Evolutionary conservation across 2,113 vertebrate species (phyloP), one percentile per base, ranked within the genome.

Genomic region (Protomyctophum bolini): DNA sequence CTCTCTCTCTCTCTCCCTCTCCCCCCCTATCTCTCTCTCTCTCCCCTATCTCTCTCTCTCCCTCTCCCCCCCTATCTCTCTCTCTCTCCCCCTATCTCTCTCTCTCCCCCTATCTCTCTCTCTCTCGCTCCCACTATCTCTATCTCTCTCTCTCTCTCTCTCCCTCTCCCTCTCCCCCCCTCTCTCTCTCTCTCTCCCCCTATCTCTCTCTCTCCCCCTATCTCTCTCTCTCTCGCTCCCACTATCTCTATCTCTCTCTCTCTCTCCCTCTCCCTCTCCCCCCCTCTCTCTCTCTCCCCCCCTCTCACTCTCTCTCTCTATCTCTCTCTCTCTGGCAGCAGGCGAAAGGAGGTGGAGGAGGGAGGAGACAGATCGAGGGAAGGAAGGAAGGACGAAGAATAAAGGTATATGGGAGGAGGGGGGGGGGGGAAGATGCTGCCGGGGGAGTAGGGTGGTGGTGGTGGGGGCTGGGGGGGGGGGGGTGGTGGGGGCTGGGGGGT

Each of bases 301-400:
- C 82, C 74, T 85, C 81, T 81, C 80, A 85, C 87, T 84, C 11
- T 86, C 81, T 87, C 85, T 87, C 79, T 84, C 85, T 70, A 79
- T 77, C 76, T 45, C 11, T 61, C 59, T 12, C 86, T 86, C 73
- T 79, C 82, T 85, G 83, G 33, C 33, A 41, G 58, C 77, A 64
- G 57, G 63, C 60, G 76, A 82, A 65, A 28, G 68, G 82, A 49
- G 48, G 59, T n/a, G 28, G 68, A 6, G 4, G 21, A 46, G 50
- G 3, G 21, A 21, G 21, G 21, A 21, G 21, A 21, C 21, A 21
- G 21, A 21, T 21, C 21, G 21, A 21, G 21, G 21, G 21, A 21
- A 21, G 21, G 21, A 21, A 21, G 21, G 21, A 21, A 21, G 21
- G 21, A 21, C 9, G 15, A 10, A 2, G 3, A 52, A 52, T 52